A percentile compares a stretch with the other conserved stretches of the same genome.
Conservation (phyloP, 2,797 vertebrate genomes). For the Eulemur coronatus region DNA sequence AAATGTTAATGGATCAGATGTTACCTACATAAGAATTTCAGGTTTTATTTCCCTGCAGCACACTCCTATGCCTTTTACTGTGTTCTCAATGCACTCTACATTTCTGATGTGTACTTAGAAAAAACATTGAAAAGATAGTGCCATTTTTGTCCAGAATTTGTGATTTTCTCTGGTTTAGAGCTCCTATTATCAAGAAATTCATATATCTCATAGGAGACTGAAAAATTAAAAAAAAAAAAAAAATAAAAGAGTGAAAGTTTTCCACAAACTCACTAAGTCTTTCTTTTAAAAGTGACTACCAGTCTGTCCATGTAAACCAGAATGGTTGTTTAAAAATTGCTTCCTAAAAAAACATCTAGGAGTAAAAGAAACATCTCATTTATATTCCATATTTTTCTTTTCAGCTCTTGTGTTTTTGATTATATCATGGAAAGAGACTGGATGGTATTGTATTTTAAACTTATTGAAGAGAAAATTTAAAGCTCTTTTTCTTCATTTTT, state of each 20-base stretch:
- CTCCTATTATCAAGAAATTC: conserved; percentile 67
- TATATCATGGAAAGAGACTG: not conserved
- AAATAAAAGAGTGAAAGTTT: not conserved
- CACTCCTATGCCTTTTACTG: not conserved
- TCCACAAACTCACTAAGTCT: not conserved
- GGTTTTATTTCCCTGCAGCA: not conserved
- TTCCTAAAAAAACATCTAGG: not conserved
- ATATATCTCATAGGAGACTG: conserved; percentile 53
- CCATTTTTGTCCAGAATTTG: conserved; percentile 33
- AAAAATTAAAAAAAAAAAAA: conserved; percentile 68
- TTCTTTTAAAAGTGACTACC: not conserved
- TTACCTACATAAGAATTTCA: too few species aligned
- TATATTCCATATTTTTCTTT: not conserved
- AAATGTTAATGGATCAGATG: not conserved
- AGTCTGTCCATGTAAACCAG: not conserved
- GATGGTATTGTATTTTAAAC: not conserved
- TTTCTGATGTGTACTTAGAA: not conserved
- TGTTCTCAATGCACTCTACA: not conserved
- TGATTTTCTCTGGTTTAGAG: conserved; percentile 70
- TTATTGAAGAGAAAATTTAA: not conserved
- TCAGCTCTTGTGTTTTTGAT: not conserved
- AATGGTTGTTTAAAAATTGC: not conserved
- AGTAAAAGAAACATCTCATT: not conserved
- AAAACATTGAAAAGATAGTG: not conserved
- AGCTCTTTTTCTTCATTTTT: conserved; percentile 12